Evolutionary conservation across 2,888 invertebrate species (phyloP).

Genomic region (Orthonevra nobilis): DNA sequence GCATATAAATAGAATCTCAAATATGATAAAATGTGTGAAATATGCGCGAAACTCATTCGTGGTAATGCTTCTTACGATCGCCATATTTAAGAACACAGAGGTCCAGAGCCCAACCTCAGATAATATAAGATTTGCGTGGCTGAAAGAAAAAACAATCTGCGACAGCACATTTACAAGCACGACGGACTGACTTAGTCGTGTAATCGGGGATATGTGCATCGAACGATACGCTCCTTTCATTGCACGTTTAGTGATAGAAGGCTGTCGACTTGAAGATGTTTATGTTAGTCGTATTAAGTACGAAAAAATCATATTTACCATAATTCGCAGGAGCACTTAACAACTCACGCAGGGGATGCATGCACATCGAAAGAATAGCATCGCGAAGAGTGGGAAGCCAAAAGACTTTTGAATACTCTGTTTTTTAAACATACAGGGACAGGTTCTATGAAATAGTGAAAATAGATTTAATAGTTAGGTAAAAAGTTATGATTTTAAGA

Average conservation of each 20-base stretch:
- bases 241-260: conserved; percentile 76
- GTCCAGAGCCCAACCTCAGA: conserved; percentile 69
- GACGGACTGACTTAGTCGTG: conserved; percentile 55
- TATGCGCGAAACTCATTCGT: conserved; percentile 72
- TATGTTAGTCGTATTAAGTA: not conserved
- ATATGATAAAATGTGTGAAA: conserved; percentile 72
- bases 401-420: no score
- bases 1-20: conserved; percentile 64
- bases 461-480: no score
- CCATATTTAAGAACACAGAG: conserved; percentile 71
- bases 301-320: not conserved
- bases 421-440: no score
- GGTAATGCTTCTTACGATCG: conserved; percentile 71
- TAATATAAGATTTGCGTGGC: conserved; percentile 72
- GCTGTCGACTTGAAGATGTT: conserved; percentile 56
- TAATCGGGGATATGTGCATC: conserved; percentile 73
- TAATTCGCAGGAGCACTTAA: conserved; percentile 73
- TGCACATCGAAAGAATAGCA: conserved; percentile 75
- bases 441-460: no score
- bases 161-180: conserved; percentile 71
- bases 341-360: conserved; percentile 75
- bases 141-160: conserved; percentile 69
- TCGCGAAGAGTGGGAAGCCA: conserved; percentile 73
- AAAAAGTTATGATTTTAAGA: no score
- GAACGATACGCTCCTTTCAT: conserved; percentile 71